Conservation (phyloP, 2,113 vertebrate genomes). For the Capreolus pygargus region DNA sequence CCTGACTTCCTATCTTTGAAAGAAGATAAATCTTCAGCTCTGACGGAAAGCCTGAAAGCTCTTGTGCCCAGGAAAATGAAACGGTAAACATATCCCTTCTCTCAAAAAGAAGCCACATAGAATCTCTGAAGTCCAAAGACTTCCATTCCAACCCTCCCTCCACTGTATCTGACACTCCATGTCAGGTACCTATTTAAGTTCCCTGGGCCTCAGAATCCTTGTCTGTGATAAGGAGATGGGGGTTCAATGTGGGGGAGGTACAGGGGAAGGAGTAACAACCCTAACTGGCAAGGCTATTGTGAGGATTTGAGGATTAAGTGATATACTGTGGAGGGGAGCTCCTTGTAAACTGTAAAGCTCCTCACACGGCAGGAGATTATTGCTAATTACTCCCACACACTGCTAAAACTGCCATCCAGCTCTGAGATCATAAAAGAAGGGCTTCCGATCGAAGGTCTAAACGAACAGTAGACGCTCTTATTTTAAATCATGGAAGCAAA, state of each 20-base stretch:
- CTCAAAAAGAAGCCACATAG: background rate
- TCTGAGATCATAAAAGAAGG: background rate
- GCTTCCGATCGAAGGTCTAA: background rate
- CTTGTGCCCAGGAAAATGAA: background rate
- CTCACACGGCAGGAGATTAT: background rate
- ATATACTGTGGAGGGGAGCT: background rate
- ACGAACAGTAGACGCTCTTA: background rate
- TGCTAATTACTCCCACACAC: background rate
- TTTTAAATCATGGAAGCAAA: background rate
- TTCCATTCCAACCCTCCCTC: background rate
- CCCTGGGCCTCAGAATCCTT: background rate
- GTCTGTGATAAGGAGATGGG: background rate
- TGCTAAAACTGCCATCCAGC: background rate
- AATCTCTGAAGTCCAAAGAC: background rate
- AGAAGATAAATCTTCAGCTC: conserved; percentile 20
- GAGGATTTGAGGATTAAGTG: background rate
- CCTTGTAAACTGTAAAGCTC: background rate
- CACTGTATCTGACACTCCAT: background rate
- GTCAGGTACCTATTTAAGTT: background rate
- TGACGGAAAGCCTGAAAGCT: background rate
- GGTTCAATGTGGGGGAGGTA: background rate
- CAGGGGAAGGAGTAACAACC: too few relatives aligned
- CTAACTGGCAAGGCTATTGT: background rate
- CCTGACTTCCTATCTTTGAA: conserved; percentile 23
- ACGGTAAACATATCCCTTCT: background rate